phyloP scores from a whole-genome alignment of 2,888 invertebrate species.

The Acrobasis consociella region DNA sequence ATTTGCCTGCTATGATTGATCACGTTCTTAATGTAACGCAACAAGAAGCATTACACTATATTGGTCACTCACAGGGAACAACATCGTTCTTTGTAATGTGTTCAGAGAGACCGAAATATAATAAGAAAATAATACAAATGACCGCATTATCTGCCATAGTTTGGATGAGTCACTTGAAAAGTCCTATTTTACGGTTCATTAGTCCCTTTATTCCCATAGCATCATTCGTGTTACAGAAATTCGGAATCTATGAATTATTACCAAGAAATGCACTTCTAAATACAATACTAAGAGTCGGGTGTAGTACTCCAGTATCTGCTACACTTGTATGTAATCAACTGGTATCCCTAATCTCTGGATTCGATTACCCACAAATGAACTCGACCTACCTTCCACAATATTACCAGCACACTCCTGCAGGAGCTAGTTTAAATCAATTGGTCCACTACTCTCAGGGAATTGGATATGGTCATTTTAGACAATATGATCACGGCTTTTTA shows the following conservation, averaged over 20 bases:
- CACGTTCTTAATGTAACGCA: constrained; percentile 80
- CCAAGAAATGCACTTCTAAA: neutral
- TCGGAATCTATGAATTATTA: constrained; percentile 1
- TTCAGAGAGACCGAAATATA: constrained; percentile 82
- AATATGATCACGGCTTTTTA: constrained; percentile 39
- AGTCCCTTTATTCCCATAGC: neutral
- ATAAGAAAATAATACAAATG: constrained; percentile 81
- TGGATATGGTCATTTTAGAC: constrained; percentile 36
- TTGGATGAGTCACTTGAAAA: constrained; percentile 70
- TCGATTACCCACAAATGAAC: constrained; percentile 39
- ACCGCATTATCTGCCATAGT: constrained; percentile 85
- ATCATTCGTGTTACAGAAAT: neutral
- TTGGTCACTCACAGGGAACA: constrained; percentile 89
- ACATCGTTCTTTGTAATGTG: constrained; percentile 84
- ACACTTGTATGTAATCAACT: constrained; percentile 4
- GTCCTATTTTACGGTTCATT: constrained; percentile 36
- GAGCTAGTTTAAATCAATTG: constrained; percentile 68
- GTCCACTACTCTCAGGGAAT: constrained; percentile 45
- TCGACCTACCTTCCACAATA: constrained; percentile 31
- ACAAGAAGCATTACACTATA: constrained; percentile 82
- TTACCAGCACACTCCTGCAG: constrained; percentile 49
- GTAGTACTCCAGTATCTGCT: constrained; percentile 13
- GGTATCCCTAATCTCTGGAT: constrained; percentile 32
- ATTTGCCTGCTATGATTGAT: constrained; percentile 89
- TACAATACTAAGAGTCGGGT: neutral